Evolutionary conservation across 1,140 invertebrate species (phyloP).

Genomic region (Pissodes strobi): DNA sequence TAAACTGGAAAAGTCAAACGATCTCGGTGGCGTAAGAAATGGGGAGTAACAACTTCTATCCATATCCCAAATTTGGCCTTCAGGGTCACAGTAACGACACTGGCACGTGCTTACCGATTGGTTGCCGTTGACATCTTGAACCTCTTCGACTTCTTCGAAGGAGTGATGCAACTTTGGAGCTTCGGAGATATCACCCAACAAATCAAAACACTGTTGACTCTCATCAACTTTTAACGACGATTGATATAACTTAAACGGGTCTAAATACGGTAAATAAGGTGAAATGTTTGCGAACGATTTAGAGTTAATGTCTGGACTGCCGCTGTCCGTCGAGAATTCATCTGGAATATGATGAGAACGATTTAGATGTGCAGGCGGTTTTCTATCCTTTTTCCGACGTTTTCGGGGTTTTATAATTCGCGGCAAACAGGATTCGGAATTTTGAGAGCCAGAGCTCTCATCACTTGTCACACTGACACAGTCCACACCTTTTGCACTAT

Average conservation of each 20-base stretch:
- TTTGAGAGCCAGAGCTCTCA: constrained; percentile 71
- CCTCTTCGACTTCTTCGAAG: constrained; percentile 56
- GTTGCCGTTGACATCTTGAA: constrained; percentile 49
- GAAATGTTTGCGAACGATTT: neutral
- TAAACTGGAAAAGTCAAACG: constrained; percentile 33
- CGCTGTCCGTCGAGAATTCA: constrained; percentile 55
- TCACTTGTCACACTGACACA: constrained; percentile 74
- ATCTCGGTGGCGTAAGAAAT: constrained; percentile 55
- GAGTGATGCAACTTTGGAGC: constrained; percentile 52
- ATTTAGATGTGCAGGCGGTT: constrained; percentile 60
- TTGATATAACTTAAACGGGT: constrained; percentile 43
- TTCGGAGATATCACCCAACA: constrained; percentile 40
- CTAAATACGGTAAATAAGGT: constrained; percentile 21
- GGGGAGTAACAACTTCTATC: constrained; percentile 62
- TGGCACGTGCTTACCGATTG: constrained; percentile 66
- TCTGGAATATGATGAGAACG: constrained; percentile 44
- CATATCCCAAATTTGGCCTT: constrained; percentile 76
- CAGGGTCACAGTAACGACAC: constrained; percentile 78
- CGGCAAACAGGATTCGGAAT: constrained; percentile 79
- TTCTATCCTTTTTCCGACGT: constrained; percentile 85
- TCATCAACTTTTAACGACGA: constrained; percentile 18
- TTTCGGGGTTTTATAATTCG: constrained; percentile 88
- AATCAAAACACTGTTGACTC: constrained; percentile 4
- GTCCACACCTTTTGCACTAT: constrained; percentile 60
- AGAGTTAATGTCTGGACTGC: constrained; percentile 56